Percentiles rank a stretch among this genome's conserved stretches.
Conservation (phyloP, 2,113 vertebrate species). For the human region GRCh38 chr6:50787501-50788000, state of each 20-base stretch:
- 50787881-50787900: neutral
- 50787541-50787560: neutral
- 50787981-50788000: neutral
- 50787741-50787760: neutral
- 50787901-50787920: neutral
- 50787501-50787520: neutral
- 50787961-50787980: neutral
- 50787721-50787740: neutral
- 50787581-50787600: neutral
- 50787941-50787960: neutral
- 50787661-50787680: neutral
- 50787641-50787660: neutral
- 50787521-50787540: neutral
- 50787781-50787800: neutral
- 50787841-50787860: neutral
- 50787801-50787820: neutral
- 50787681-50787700: neutral
- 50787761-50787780: neutral
- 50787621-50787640: neutral
- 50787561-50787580: neutral
- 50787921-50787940: neutral
- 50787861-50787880: neutral
- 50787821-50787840: neutral
- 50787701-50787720: neutral
- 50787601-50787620: neutral